phyloP scores from a whole-genome alignment of 1,140 invertebrate species.

The Drosophila eugracilis region DNA sequence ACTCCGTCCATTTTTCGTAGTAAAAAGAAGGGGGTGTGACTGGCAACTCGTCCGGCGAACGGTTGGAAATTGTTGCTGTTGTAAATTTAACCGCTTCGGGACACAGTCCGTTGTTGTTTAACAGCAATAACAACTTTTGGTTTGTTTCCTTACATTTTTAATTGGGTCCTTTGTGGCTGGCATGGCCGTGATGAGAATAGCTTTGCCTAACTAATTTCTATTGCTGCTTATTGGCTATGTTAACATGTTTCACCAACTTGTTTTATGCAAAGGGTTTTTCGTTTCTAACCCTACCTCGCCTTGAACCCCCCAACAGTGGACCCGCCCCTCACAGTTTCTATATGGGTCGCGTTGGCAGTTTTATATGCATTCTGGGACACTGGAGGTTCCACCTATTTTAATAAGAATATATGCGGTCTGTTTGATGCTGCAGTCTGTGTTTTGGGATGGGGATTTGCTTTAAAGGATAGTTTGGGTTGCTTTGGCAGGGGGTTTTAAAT shows the following conservation, averaged over 20 bases:
- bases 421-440: slow-evolving; percentile 57
- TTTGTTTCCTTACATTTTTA: slow-evolving; percentile 84
- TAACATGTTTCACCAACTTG: slow-evolving; percentile 83
- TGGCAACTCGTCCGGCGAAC: slow-evolving; percentile 28
- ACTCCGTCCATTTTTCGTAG: slow-evolving; percentile 19
- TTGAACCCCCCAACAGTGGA: not conserved
- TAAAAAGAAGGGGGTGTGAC: slow-evolving; percentile 28
- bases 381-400: slow-evolving; percentile 64
- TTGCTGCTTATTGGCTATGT: slow-evolving; percentile 83
- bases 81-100: slow-evolving; percentile 82
- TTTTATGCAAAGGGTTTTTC: slow-evolving; percentile 63
- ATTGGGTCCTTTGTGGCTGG: slow-evolving; percentile 81
- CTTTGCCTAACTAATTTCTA: slow-evolving; percentile 83
- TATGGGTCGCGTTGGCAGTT: slow-evolving; percentile 39
- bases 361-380: slow-evolving; percentile 80
- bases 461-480: slow-evolving; percentile 7
- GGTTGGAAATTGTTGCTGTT: slow-evolving; percentile 68
- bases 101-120: slow-evolving; percentile 82
- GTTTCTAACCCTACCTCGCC: slow-evolving; percentile 1
- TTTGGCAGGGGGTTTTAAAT: slow-evolving; percentile 22
- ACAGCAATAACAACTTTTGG: slow-evolving; percentile 83
- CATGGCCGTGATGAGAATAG: slow-evolving; percentile 74
- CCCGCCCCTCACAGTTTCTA: slow-evolving; percentile 3
- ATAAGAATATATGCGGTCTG: slow-evolving; percentile 80
- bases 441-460: slow-evolving; percentile 21